Evolutionary conservation across 2,797 vertebrate species (phyloP).

Genomic region (Arremon aurantiirostris): DNA sequence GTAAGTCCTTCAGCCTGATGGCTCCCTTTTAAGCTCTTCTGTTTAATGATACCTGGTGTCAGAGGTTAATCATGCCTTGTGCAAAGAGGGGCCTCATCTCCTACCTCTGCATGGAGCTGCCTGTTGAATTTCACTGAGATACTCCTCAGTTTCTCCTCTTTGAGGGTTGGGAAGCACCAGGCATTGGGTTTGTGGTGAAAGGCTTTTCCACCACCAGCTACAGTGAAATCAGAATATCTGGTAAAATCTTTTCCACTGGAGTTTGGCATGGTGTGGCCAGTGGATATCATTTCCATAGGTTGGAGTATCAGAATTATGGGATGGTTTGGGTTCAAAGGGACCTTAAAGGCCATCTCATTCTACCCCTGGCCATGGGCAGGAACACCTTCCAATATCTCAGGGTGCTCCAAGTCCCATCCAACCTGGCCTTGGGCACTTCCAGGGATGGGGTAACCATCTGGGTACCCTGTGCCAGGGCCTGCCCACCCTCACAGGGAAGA

Average conservation of each 20-base stretch:
- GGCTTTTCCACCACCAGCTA: neutral
- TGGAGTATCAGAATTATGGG: neutral
- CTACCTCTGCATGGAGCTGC: neutral
- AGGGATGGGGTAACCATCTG: neutral
- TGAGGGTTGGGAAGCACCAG: neutral
- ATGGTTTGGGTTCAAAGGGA: neutral
- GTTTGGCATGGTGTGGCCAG: neutral
- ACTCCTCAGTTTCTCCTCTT: neutral
- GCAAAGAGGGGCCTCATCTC: neutral
- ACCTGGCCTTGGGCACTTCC: fast-evolving
- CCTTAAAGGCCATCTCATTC: fast-evolving
- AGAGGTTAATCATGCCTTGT: conserved; percentile 31
- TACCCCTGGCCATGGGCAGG: too few species aligned
- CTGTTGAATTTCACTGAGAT: neutral
- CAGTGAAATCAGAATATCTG: neutral
- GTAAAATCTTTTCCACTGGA: neutral
- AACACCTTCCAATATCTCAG: fast-evolving
- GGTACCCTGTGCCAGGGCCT: neutral
- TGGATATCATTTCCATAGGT: neutral
- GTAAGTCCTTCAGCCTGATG: neutral
- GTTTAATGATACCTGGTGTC: neutral
- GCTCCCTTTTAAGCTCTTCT: neutral
- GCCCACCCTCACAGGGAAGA: fast-evolving
- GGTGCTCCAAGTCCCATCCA: fast-evolving
- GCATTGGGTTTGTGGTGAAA: neutral